These are phyloP conservation scores for Dolichotis patagonum DNA, from an alignment of 2,113 vertebrate species.

Conservation along the genomic window DNA sequence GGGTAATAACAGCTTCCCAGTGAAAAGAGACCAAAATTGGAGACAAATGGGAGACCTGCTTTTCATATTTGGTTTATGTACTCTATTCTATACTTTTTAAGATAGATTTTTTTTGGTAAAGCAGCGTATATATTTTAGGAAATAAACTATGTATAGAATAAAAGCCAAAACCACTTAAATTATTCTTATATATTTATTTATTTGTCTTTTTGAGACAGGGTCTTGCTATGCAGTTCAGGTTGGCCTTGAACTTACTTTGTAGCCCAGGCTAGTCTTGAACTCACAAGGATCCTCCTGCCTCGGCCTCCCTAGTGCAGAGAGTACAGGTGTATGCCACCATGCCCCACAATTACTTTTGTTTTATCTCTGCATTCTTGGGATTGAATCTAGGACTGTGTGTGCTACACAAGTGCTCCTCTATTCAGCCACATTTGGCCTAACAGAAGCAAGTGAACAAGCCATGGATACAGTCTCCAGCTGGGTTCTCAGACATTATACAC, in stretches of 20 bases:
- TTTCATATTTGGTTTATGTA: neutral
- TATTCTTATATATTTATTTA: neutral
- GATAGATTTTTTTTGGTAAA: neutral
- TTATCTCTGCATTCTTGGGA: neutral
- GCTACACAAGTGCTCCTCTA: neutral
- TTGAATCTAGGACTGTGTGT: neutral
- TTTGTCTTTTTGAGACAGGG: too few species aligned
- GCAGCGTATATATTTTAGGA: neutral
- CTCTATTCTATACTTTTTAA: neutral
- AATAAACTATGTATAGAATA: neutral
- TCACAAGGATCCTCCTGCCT: too few species aligned
- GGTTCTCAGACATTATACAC: neutral
- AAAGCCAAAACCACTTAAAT: slow-evolving; percentile 52
- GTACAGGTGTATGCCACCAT: too few species aligned
- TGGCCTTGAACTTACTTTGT: too few species aligned
- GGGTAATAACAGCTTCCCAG: neutral
- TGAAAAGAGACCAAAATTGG: neutral
- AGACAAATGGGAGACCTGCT: neutral
- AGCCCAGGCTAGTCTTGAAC: too few species aligned
- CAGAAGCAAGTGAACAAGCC: neutral
- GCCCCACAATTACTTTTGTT: neutral
- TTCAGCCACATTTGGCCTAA: too few species aligned
- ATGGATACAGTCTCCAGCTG: neutral
- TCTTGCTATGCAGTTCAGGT: too few species aligned
- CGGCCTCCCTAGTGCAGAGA: too few species aligned